Evolutionary conservation across 2,113 vertebrate species (phyloP).

Genomic region (Actenoides hombroni): DNA sequence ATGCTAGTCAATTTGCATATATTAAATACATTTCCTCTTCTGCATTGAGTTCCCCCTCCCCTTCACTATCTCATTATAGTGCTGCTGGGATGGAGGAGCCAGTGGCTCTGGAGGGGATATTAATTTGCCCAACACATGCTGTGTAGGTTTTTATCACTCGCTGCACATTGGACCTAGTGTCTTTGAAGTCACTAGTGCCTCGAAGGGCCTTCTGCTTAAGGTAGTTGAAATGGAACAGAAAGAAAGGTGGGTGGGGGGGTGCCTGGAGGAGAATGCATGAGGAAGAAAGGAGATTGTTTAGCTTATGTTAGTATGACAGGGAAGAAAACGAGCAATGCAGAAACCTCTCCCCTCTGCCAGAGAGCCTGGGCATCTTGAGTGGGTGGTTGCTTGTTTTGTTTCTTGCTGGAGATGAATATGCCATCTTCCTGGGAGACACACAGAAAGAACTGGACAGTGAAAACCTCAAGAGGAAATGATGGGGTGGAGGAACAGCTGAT

Average conservation of each 20-base stretch:
- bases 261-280: background rate
- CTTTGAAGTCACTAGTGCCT: slow-evolving; percentile 76
- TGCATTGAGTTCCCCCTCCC: slow-evolving; percentile 56
- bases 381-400: background rate
- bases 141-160: slow-evolving; percentile 75
- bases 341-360: background rate
- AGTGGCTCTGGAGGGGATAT: slow-evolving; percentile 73
- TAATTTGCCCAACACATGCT: slow-evolving; percentile 78
- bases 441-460: background rate
- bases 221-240: slow-evolving; percentile 48
- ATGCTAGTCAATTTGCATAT: slow-evolving; percentile 80
- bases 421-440: background rate
- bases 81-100: slow-evolving; percentile 70
- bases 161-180: slow-evolving; percentile 70
- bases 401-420: background rate
- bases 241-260: background rate
- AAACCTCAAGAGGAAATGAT: fast-evolving
- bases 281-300: slow-evolving; percentile 31
- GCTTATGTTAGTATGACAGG: slow-evolving; percentile 10
- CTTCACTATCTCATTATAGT: slow-evolving; percentile 71
- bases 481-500: background rate
- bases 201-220: slow-evolving; percentile 68
- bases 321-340: slow-evolving; percentile 15
- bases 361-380: background rate
- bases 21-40: slow-evolving; percentile 74